These are phyloP conservation scores for Cariama cristata DNA, from an alignment of 2,113 vertebrate species.

Conservation along the genomic window DNA sequence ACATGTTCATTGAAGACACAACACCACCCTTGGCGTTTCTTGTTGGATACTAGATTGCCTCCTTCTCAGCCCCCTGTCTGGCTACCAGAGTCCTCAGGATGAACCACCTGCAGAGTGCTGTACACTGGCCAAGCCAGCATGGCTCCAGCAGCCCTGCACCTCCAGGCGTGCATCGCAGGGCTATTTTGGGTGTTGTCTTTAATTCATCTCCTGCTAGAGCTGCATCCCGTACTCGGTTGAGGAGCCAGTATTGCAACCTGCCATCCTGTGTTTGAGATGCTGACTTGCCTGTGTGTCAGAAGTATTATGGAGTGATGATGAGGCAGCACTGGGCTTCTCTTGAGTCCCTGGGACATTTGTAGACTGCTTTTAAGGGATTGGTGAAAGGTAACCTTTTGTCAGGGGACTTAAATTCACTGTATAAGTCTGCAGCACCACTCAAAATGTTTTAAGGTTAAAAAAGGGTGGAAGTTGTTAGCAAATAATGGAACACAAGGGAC, in stretches of 20 bases:
- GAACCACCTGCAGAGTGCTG: background rate
- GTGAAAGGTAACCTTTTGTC: background rate
- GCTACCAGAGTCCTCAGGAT: background rate
- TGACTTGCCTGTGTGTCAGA: background rate
- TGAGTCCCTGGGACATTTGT: background rate
- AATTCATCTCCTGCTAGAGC: background rate
- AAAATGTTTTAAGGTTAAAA: background rate
- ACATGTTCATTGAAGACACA: background rate
- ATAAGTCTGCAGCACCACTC: background rate
- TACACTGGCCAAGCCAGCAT: background rate
- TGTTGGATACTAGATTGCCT: background rate
- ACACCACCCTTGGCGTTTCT: background rate
- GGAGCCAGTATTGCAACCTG: background rate
- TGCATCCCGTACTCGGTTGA: background rate
- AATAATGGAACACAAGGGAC: background rate
- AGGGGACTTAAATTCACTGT: background rate
- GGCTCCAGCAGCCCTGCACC: background rate
- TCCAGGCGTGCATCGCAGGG: accelerated
- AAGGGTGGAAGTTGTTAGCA: background rate
- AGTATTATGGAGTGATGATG: background rate
- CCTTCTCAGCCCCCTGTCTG: background rate
- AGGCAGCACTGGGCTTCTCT: background rate
- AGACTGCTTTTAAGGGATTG: background rate
- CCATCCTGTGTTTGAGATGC: background rate
- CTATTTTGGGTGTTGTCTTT: background rate